Percentiles rank a stretch among this genome's conserved stretches.
These are phyloP conservation scores for Bimastos eiseni DNA, from an alignment of 2,888 invertebrate species.

Conservation along the genomic window DNA sequence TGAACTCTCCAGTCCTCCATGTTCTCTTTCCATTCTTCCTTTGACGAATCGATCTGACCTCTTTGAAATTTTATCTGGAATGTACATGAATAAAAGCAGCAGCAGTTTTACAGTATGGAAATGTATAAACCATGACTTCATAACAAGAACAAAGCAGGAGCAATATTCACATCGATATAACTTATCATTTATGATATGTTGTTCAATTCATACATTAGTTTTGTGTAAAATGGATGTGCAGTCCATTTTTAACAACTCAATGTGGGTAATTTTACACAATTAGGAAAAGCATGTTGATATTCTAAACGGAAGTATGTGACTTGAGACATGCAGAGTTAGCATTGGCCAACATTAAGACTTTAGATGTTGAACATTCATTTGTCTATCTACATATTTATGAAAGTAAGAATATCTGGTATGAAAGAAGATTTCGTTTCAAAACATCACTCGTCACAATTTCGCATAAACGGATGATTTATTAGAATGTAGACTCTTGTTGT, in stretches of 20 bases:
- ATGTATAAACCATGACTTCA: not conserved
- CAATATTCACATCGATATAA: not conserved
- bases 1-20: too few relatives aligned
- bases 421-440: not conserved
- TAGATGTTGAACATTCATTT: not conserved
- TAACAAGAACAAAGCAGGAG: not conserved
- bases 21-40: not conserved
- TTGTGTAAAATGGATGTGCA: not conserved
- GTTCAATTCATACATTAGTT: not conserved
- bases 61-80: conserved; percentile 2
- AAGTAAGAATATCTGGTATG: not conserved
- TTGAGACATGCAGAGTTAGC: not conserved
- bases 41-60: not conserved
- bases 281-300: not conserved
- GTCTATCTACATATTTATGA: not conserved
- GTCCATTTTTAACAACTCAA: not conserved
- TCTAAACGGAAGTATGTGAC: not conserved
- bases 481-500: not conserved
- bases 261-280: not conserved
- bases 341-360: not conserved
- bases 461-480: not conserved
- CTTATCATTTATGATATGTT: not conserved
- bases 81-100: not conserved
- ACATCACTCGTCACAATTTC: not conserved
- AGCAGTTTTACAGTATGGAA: not conserved